Evolutionary conservation across 2,113 vertebrate species (phyloP).

Genomic region (Rhynchopsitta pachyrhyncha): DNA sequence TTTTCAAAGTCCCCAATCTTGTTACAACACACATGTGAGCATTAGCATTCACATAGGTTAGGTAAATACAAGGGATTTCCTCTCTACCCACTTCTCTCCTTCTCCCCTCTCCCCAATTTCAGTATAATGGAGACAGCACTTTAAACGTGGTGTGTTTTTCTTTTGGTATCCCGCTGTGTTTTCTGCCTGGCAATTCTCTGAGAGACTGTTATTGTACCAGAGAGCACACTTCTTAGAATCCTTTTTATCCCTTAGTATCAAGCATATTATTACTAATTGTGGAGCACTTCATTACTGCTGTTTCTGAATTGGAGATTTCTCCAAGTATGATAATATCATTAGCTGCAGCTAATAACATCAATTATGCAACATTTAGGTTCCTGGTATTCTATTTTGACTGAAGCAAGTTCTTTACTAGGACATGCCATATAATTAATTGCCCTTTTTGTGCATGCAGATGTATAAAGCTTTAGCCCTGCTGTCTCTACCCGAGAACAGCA

Average conservation of each 20-base stretch:
- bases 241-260: constrained; percentile 17
- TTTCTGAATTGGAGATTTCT: constrained; percentile 18
- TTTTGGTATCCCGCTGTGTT: background rate
- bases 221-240: background rate
- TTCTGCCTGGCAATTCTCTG: constrained; percentile 10
- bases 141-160: background rate
- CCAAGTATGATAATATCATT: background rate
- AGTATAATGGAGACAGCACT: background rate
- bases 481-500: fast-evolving
- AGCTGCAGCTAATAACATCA: constrained; percentile 2
- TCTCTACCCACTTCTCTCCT: background rate
- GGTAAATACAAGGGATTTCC: background rate
- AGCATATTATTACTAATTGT: background rate
- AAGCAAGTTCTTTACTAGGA: background rate
- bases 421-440: background rate
- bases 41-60: background rate
- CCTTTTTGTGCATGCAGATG: background rate
- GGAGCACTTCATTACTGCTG: background rate
- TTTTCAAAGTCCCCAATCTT: constrained; percentile 19
- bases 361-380: background rate
- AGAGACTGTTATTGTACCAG: background rate
- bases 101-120: background rate
- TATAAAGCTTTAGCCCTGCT: background rate
- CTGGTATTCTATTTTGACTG: background rate
- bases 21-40: background rate